Conservation (phyloP, 1,140 invertebrate species). For the Maniola jurtina region DNA sequence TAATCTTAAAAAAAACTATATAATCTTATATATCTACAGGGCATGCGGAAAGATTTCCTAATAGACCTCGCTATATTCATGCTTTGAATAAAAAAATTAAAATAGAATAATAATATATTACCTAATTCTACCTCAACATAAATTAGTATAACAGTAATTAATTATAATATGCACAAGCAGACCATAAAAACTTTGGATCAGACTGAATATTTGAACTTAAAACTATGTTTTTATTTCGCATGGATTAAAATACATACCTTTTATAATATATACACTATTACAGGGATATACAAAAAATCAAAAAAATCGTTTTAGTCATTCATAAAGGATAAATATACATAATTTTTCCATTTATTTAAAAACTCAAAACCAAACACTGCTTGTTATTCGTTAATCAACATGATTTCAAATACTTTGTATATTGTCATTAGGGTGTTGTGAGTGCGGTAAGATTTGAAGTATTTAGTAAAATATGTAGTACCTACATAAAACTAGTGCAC, state of each 20-base stretch:
- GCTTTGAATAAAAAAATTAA: conserved; percentile 37
- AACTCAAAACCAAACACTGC: background rate
- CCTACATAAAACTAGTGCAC: too few species aligned
- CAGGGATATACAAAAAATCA: conserved; percentile 1
- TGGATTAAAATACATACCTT: conserved; percentile 24
- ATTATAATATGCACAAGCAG: conserved; percentile 48
- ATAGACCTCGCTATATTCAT: conserved; percentile 47
- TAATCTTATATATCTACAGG: conserved; percentile 22
- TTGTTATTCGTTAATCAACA: too few species aligned
- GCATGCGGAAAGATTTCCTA: conserved; percentile 57
- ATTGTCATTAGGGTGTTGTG: too few species aligned
- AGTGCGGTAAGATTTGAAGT: too few species aligned
- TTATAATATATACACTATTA: conserved; percentile 1
- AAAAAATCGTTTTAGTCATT: background rate
- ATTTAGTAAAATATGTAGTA: too few species aligned
- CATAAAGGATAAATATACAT: background rate
- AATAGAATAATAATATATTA: conserved; percentile 34
- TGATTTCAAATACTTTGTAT: too few species aligned
- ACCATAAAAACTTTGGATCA: conserved; percentile 58
- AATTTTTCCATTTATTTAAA: background rate
- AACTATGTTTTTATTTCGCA: conserved; percentile 1
- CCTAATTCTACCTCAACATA: conserved; percentile 55
- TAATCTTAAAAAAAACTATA: conserved; percentile 5
- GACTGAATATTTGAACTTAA: conserved; percentile 44
- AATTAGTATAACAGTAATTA: conserved; percentile 49